Conservation (phyloP, 1,140 invertebrate genomes). For the Drosophila oshimai region DNA sequence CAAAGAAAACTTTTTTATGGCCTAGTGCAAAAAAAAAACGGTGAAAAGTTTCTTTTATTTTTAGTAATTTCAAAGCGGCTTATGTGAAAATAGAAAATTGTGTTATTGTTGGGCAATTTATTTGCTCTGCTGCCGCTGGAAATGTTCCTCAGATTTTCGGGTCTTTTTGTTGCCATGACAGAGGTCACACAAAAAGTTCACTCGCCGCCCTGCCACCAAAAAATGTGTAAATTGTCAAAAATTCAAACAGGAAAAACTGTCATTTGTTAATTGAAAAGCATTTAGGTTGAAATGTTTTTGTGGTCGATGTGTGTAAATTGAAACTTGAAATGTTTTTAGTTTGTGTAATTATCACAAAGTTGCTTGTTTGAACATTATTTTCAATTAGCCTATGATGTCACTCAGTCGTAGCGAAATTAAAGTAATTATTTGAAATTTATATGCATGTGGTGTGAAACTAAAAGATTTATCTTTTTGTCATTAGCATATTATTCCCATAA, state of each 20-base stretch:
- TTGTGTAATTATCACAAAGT: slow-evolving; percentile 27
- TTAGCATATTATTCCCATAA: not conserved
- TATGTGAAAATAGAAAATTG: slow-evolving; percentile 27
- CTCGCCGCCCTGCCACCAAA: slow-evolving; percentile 3
- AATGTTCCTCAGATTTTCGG: slow-evolving; percentile 29
- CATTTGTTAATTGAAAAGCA: slow-evolving; percentile 69
- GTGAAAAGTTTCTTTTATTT: slow-evolving; percentile 38
- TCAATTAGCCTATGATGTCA: slow-evolving; percentile 42
- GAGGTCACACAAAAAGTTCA: slow-evolving; percentile 15
- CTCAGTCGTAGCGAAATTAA: not conserved
- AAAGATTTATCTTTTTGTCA: not conserved
- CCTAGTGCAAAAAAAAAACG: slow-evolving; percentile 1
- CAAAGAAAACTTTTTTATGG: slow-evolving; percentile 57
- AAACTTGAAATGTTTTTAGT: slow-evolving; percentile 1
- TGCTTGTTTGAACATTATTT: slow-evolving; percentile 3
- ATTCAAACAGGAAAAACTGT: slow-evolving; percentile 50
- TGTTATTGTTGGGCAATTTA: slow-evolving; percentile 35
- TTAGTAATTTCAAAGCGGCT: slow-evolving; percentile 44
- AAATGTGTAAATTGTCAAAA: slow-evolving; percentile 59
- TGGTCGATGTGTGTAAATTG: slow-evolving; percentile 26
- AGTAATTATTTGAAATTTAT: slow-evolving; percentile 1
- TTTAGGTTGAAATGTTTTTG: slow-evolving; percentile 42
- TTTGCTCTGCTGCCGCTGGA: slow-evolving; percentile 19
- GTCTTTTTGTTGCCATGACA: not conserved
- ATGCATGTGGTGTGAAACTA: not conserved